Conservation (phyloP, 2,888 invertebrate species). For the Thymelicus sylvestris region DNA sequence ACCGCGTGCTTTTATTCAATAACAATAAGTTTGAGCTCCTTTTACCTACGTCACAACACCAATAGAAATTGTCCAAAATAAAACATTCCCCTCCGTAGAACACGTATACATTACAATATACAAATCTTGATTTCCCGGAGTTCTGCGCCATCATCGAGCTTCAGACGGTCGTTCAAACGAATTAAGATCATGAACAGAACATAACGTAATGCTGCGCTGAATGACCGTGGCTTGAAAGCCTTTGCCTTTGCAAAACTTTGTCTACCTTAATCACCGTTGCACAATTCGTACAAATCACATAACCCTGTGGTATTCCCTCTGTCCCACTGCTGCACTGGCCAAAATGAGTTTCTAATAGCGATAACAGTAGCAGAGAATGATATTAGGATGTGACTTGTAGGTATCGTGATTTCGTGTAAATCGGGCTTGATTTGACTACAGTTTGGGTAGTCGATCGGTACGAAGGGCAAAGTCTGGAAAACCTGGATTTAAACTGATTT, state of each 20-base stretch:
- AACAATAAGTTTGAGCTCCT: too few species aligned
- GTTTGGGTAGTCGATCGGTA: too few species aligned
- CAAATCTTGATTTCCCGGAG: not conserved
- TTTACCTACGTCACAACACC: too few species aligned
- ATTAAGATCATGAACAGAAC: not conserved
- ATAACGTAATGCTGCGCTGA: slow-evolving; percentile 1
- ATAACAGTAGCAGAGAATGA: not conserved
- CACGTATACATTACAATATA: not conserved
- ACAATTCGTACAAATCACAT: slow-evolving; percentile 4
- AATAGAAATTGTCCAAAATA: too few species aligned
- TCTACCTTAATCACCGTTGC: slow-evolving; percentile 4
- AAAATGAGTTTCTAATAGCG: slow-evolving; percentile 8
- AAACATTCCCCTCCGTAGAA: too few species aligned
- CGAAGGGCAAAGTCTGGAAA: too few species aligned
- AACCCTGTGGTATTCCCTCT: not conserved
- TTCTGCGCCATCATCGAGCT: not conserved
- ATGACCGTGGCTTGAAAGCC: slow-evolving; percentile 6
- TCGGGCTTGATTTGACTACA: too few species aligned
- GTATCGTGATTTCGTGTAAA: too few species aligned
- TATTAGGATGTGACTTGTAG: too few species aligned
- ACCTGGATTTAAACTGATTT: too few species aligned
- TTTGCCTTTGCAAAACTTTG: slow-evolving; percentile 4
- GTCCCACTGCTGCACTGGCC: not conserved
- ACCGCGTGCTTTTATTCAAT: too few species aligned
- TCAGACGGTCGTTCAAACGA: not conserved